Base-by-base conservation (phyloP, 2,113 vertebrate species). In the Todiramphus saurophagus region DNA sequence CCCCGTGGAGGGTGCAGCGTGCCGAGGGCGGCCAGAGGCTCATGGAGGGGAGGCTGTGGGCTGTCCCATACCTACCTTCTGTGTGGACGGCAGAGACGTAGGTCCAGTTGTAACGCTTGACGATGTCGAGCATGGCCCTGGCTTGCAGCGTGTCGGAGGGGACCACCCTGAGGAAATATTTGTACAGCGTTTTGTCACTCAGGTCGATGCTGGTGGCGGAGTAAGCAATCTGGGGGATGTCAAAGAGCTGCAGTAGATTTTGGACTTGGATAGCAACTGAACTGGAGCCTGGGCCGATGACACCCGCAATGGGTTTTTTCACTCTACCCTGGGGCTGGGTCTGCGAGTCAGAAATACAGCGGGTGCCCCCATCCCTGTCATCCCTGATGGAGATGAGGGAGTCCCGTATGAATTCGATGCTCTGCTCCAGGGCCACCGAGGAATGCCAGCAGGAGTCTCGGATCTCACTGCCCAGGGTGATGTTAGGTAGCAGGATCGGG, bases 391-490 rank as follows among this genome's bases (percentile, higher is more conserved):
- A 99, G 94, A 99, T 99, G 79, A 99, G 98, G 17, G 99, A 99
- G 97, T 99, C 99, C 70, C 99, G 98, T 88, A 99, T 99, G 94
- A 99, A 99, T 97, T 99, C 99, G 43, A 99, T 99, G 97, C 99
- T 99, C 97, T 99, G 99, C 96, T 99, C 99, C 97, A 99, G 97
- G 73, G 99, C 99, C 81, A 99, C 99, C 0, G 99, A 99, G 3
- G 99, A 99, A 93, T 99, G 99, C 99, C 99, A 99, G 96, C 99
- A 99, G 41, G 99, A 99, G 97, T 99, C 99, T 69, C 99, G 98
- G 96, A 99, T 99, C 98, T 99, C 99, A 53, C 99, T 99, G 95
- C 99, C 99, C 94, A 99, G 97, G 25, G 98, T 99, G 97, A 99
- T 99, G 93, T 99, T 99, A 86, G 99, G 99, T n/a, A 99, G 98